Percentiles rank a stretch among this genome's conserved stretches.
These are phyloP conservation scores for Kryphioiulus occultus DNA, from an alignment of 2,888 invertebrate genomes.

Conservation along the genomic window DNA sequence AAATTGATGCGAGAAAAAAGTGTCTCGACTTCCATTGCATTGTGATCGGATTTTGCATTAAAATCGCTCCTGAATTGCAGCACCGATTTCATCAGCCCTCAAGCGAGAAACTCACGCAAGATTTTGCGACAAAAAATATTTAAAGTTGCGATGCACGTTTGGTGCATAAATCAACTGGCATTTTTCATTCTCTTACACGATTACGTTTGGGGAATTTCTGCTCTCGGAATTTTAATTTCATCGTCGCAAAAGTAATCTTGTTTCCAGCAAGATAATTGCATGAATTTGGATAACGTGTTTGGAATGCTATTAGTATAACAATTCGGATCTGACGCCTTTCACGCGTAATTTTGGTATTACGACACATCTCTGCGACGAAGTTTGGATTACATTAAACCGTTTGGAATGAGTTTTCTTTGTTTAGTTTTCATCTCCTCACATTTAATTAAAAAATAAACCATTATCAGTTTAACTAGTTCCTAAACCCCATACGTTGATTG, in stretches of 20 bases:
- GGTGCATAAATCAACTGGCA: neutral
- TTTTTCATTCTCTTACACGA: neutral
- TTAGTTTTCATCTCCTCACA: too few species aligned
- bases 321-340: too few species aligned
- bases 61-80: neutral
- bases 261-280: too few species aligned
- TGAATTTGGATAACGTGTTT: too few species aligned
- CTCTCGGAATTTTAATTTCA: neutral
- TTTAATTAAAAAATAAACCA: too few species aligned
- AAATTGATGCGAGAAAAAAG: neutral
- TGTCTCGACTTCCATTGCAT: neutral
- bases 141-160: constrained; percentile 14
- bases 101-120: neutral
- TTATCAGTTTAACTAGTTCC: too few species aligned
- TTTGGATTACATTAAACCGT: too few species aligned
- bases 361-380: too few species aligned
- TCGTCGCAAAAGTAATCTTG: neutral
- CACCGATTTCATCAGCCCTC: neutral
- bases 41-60: constrained; percentile 15
- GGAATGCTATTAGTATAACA: too few species aligned
- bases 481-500: too few species aligned
- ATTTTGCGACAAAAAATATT: neutral
- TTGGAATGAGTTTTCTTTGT: too few species aligned
- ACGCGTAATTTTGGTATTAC: too few species aligned
- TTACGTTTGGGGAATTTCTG: neutral